Conservation (phyloP, 2,797 vertebrate genomes). For the Spheniscus humboldti region DNA sequence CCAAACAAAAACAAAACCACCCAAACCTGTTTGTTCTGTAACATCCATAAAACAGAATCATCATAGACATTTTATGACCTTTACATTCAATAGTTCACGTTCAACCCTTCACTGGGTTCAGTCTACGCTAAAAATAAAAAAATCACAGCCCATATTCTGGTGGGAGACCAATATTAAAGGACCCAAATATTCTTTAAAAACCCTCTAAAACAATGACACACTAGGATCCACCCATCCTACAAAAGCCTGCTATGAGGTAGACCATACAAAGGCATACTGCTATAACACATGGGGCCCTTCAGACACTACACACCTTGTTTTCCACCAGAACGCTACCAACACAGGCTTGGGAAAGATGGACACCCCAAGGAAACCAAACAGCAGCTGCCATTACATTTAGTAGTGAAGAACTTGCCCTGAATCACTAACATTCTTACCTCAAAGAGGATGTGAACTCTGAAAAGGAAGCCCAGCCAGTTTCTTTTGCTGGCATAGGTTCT, state of each 20-base stretch:
- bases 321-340: not conserved
- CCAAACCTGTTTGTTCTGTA: not conserved
- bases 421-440: constrained; percentile 73
- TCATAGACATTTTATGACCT: not conserved
- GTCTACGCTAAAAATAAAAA: not conserved
- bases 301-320: not conserved
- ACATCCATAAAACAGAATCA: not conserved
- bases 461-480: constrained; percentile 93
- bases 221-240: not conserved
- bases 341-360: not conserved
- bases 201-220: not conserved
- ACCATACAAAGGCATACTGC: not conserved
- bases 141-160: not conserved
- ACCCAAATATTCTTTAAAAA: not conserved
- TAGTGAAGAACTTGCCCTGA: not conserved
- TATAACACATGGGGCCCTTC: fast-evolving
- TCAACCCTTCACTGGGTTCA: not conserved
- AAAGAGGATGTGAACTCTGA: constrained; percentile 85
- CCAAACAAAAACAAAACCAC: no score
- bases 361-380: not conserved
- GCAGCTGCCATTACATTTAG: not conserved
- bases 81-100: not conserved
- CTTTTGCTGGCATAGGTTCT: constrained; percentile 75
- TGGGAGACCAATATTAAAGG: not conserved
- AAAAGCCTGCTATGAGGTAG: not conserved